A percentile compares a stretch with the other conserved stretches of the same genome.
These are phyloP conservation scores for Tiliacea aurago DNA, from an alignment of 2,888 invertebrate genomes.

Conservation along the genomic window DNA sequence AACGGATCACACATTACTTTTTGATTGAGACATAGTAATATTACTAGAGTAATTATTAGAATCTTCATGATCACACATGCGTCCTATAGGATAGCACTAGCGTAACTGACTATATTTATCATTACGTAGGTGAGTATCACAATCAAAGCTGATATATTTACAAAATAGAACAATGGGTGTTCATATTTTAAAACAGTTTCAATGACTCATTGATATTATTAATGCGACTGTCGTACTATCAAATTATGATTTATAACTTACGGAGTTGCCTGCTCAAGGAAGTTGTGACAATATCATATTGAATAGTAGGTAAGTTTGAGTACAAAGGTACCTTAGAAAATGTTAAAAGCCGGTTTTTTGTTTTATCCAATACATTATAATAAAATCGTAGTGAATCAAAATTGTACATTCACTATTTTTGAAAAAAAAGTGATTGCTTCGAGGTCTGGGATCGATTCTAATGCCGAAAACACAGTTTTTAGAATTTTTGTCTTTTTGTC, in stretches of 20 bases:
- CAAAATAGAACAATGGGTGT: slow-evolving; percentile 58
- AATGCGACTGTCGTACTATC: not conserved
- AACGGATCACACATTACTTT: slow-evolving; percentile 65
- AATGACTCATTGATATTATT: slow-evolving; percentile 44
- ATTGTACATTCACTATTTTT: too few relatives aligned
- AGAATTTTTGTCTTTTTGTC: too few relatives aligned
- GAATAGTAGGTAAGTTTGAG: not conserved
- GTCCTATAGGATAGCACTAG: slow-evolving; percentile 14
- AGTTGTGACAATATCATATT: not conserved
- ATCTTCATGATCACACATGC: slow-evolving; percentile 60
- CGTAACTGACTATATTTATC: slow-evolving; percentile 47
- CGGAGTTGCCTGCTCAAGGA: not conserved
- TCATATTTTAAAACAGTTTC: slow-evolving; percentile 50
- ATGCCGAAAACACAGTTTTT: too few relatives aligned
- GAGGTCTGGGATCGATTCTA: too few relatives aligned
- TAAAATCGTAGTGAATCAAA: not conserved
- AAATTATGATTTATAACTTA: not conserved
- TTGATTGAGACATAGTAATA: slow-evolving; percentile 59
- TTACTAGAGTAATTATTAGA: slow-evolving; percentile 45
- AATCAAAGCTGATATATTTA: slow-evolving; percentile 50
- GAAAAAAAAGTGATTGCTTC: too few relatives aligned
- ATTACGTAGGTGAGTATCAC: slow-evolving; percentile 38
- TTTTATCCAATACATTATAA: not conserved
- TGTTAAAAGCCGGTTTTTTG: not conserved
- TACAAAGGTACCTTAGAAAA: not conserved